phyloP scores from a whole-genome alignment of 2,113 vertebrate species.

The Tragelaphus scriptus region DNA sequence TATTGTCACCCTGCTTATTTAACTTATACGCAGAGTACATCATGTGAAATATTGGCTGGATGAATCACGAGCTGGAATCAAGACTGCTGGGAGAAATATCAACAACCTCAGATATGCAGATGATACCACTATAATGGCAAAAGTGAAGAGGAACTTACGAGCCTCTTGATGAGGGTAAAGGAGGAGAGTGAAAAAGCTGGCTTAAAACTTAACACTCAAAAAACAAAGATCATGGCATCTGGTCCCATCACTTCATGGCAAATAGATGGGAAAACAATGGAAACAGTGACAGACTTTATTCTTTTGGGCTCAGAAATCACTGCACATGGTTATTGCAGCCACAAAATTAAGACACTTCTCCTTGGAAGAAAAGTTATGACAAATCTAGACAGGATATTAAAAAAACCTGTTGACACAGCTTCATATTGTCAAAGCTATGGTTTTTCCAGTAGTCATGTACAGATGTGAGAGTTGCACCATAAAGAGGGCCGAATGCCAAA shows the following conservation, averaged over 20 bases:
- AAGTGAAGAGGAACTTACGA: not conserved
- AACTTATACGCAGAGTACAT: not conserved
- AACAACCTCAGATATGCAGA: not conserved
- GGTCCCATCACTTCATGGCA: not conserved
- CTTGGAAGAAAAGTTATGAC: not conserved
- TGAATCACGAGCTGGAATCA: not conserved
- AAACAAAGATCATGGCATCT: not conserved
- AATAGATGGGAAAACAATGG: not conserved
- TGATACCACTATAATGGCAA: not conserved
- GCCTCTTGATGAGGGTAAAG: not conserved
- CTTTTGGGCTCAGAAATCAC: not conserved
- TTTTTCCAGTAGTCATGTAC: not conserved
- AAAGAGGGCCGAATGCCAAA: not conserved
- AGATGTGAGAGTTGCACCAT: not conserved
- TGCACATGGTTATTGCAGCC: not conserved
- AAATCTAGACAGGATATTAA: not conserved
- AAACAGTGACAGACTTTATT: not conserved
- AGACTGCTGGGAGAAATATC: not conserved
- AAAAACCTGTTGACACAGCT: not conserved
- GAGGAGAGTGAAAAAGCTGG: not conserved
- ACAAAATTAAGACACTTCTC: not conserved
- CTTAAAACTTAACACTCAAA: not conserved
- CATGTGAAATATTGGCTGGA: not conserved
- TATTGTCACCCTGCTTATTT: not conserved
- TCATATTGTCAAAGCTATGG: not conserved